Conservation (phyloP, 1,140 invertebrate genomes). For the Orussus abietinus region DNA sequence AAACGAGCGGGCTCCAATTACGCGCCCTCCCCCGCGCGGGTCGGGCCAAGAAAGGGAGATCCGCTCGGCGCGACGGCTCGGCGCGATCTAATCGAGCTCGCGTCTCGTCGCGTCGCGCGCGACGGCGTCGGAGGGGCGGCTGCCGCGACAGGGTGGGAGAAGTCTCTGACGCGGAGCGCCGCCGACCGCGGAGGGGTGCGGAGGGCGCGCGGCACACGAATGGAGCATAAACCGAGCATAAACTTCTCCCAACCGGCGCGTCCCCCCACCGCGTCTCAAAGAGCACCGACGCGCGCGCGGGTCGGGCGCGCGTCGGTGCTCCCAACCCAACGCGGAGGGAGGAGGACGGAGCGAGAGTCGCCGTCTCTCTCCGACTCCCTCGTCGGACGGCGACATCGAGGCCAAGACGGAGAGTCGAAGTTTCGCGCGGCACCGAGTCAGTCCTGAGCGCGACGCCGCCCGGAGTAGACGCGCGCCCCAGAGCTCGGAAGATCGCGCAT, state of each 20-base stretch:
- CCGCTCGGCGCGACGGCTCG: constrained; percentile 19
- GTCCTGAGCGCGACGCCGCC: constrained; percentile 40
- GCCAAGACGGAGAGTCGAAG: constrained; percentile 33
- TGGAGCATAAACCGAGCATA: constrained; percentile 32
- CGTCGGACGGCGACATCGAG: constrained; percentile 40
- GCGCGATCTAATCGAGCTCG: constrained; percentile 33
- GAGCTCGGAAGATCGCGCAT: not conserved
- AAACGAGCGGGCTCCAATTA: too few relatives aligned
- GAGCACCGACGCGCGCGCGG: not conserved
- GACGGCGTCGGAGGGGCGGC: not conserved
- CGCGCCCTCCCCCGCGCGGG: too few relatives aligned
- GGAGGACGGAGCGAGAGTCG: too few relatives aligned
- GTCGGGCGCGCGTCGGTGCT: constrained; percentile 6
- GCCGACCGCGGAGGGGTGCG: not conserved
- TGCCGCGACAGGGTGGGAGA: not conserved
- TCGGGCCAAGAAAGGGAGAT: too few relatives aligned
- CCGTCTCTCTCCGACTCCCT: too few relatives aligned
- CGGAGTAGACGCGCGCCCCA: constrained; percentile 32
- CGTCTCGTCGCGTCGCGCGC: constrained; percentile 13
- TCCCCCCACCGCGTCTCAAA: constrained; percentile 6
- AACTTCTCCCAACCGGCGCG: constrained; percentile 21
- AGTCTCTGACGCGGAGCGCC: constrained; percentile 21
- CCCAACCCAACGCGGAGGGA: constrained; percentile 1
- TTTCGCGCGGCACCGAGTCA: constrained; percentile 37
- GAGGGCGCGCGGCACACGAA: constrained; percentile 22